Evolutionary conservation across 2,888 invertebrate genomes (phyloP).

Genomic region (Tethea ocularis): DNA sequence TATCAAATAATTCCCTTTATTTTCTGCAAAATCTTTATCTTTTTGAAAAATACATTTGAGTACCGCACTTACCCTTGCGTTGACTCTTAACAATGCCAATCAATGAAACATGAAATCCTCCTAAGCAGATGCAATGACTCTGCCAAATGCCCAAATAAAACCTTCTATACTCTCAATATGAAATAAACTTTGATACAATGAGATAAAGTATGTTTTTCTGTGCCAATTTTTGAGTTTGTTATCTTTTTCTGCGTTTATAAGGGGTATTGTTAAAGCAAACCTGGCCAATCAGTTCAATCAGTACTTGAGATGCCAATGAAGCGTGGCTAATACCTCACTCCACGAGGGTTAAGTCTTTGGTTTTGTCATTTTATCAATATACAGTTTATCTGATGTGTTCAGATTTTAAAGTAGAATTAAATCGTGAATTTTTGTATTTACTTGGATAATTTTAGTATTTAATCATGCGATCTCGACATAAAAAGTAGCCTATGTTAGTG

Average conservation of each 20-base stretch:
- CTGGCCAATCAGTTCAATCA: constrained; percentile 81
- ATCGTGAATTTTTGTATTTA: neutral
- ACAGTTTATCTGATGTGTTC: constrained; percentile 40
- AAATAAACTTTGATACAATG: constrained; percentile 22
- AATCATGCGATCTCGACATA: no score
- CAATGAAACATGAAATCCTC: constrained; percentile 79
- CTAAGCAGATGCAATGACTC: constrained; percentile 73
- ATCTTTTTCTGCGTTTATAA: constrained; percentile 35
- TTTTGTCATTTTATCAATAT: constrained; percentile 74
- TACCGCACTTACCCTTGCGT: constrained; percentile 47
- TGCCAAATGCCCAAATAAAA: constrained; percentile 36
- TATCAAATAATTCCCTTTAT: constrained; percentile 63
- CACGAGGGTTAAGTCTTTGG: constrained; percentile 77
- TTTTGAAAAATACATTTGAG: constrained; percentile 53
- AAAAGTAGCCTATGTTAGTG: no score
- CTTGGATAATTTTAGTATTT: neutral
- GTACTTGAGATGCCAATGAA: constrained; percentile 79
- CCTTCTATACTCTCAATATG: constrained; percentile 11
- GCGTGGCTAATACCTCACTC: constrained; percentile 68
- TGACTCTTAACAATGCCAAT: constrained; percentile 76
- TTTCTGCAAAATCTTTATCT: constrained; percentile 47
- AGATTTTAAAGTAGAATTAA: constrained; percentile 13
- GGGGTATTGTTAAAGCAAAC: constrained; percentile 71
- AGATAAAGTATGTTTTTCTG: constrained; percentile 18
- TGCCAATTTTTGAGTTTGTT: constrained; percentile 23